Evolutionary conservation across 2,797 vertebrate species (phyloP), one percentile per base, ranked within the genome.

Genomic region (Cyclura pinguis): DNA sequence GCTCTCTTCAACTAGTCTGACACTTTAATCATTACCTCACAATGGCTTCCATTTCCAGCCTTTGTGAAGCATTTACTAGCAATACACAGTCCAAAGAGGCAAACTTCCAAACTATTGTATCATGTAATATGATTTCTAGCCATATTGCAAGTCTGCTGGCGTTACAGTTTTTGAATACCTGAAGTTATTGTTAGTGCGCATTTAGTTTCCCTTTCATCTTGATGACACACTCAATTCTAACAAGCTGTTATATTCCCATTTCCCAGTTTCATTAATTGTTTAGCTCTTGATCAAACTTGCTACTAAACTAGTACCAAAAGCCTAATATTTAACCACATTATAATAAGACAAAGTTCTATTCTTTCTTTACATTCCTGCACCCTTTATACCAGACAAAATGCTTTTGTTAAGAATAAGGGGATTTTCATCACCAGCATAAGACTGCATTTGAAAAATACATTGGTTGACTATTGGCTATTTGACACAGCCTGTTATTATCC

Each of bases 401-500:
- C 83, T 92, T 93, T 93, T 72, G 84, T 90, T 87, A 84, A 87
- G 55, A 90, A 83, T 90, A 87, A 1, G 3, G 4, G 18, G 87
- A 55, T 8, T 93, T 95, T 87, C 88, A 83, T 92, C 76, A 94
- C 20, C 93, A 92, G 47, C 69, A 74, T 88, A 94, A 93, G 88
- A 78, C 84, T 87, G 1, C 73, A 89, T 90, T 93, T 38, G 92
- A 90, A 94, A 93, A 93, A 91, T 24, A 64, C 77, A 59, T 83
- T 89, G 2, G 47, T 32, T 94, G 74, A 64, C 89, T 89, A 85
- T 89, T 93, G 93, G 89, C 83, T 90, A 87, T 85, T 92, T 94
- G 91, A 91, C 87, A 80, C 80, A 90, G 92, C 59, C 85, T 92
- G 94, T 96, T 96, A 91, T 94, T 92, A 86, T 94, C 82, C 92